phyloP scores from a whole-genome alignment of 1,140 invertebrate genomes.

The Drosophila bipectinata region DNA sequence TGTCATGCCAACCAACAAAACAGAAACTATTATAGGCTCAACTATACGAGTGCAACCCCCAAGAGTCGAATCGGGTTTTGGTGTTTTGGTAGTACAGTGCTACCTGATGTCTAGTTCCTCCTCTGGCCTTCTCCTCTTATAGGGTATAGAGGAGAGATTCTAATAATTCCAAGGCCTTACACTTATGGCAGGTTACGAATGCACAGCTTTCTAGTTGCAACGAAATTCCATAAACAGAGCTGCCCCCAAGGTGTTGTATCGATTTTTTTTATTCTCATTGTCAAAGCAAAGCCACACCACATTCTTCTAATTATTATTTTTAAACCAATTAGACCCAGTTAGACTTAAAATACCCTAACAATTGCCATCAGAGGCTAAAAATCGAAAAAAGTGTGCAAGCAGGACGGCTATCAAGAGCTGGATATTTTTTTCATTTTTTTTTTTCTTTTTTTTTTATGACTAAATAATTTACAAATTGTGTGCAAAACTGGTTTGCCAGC shows the following conservation, averaged over 20 bases:
- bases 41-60: slow-evolving; percentile 15
- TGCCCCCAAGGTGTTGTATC: slow-evolving; percentile 29
- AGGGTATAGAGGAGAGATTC: too few species aligned
- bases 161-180: too few species aligned
- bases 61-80: slow-evolving; percentile 11
- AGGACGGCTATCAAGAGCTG: slow-evolving; percentile 14
- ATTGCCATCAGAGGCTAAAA: background rate
- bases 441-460: slow-evolving; percentile 48
- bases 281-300: too few species aligned
- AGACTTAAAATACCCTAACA: slow-evolving; percentile 47
- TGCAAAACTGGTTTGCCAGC: slow-evolving; percentile 60
- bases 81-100: slow-evolving; percentile 27
- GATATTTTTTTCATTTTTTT: slow-evolving; percentile 49
- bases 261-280: slow-evolving; percentile 3
- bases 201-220: too few species aligned
- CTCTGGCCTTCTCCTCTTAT: too few species aligned
- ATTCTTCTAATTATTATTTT: too few species aligned
- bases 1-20: slow-evolving; percentile 59
- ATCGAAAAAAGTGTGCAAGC: slow-evolving; percentile 2
- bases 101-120: slow-evolving; percentile 24
- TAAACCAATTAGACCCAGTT: slow-evolving; percentile 52
- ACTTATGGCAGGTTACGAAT: too few species aligned
- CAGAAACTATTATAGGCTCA: slow-evolving; percentile 47
- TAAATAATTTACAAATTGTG: slow-evolving; percentile 76
- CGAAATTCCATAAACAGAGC: too few species aligned